Evolutionary conservation across 2,113 vertebrate species (phyloP), one percentile per base, ranked within the genome.

Genomic region (Carassius carassius): DNA sequence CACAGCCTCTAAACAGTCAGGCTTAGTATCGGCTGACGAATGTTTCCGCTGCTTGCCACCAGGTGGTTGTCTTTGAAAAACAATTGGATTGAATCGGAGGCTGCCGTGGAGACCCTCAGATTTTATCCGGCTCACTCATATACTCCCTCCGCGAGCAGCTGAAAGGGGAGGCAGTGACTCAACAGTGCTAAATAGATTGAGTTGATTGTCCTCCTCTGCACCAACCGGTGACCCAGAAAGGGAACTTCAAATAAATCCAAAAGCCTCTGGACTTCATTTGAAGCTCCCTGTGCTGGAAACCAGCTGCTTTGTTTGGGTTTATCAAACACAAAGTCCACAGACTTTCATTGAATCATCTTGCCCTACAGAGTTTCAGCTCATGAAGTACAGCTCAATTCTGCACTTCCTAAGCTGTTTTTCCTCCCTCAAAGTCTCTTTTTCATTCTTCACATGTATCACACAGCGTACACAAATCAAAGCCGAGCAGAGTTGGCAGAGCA

Each of bases 11-110:
- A 67, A 82, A 58, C 65, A 56, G 49, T 70, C 60, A 1, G 63
- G 62, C 79, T 70, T n/a, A 32, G 65, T 44, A 2, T 32, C 47
- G 29, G 63, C 62, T 70, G 56, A 63, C 11, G 73, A 65, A 84
- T 89, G 86, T 87, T 92, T 93, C 90, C 84, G 49, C 81, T 7
- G 86, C 51, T 92, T 91, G 85, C 92, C 92, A 91, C 90, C 89
- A 92, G 91, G 92, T 93, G 94, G 92, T 93, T 94, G 92, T 92
- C 91, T 93, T 91, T 88, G 85, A 90, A 92, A 92, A 86, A 93
- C 86, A 90, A 90, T 88, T 86, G 82, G 73, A 82, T 51, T 25
- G 23, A 77, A 19, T 56, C 17, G 29, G 11, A 76, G 65, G 29
- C 69, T 51, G 41, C 25, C 44, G 11, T 19, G 58, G 72, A 62